phyloP scores from a whole-genome alignment of 2,888 invertebrate genomes.

The Scaptomyza flava region DNA sequence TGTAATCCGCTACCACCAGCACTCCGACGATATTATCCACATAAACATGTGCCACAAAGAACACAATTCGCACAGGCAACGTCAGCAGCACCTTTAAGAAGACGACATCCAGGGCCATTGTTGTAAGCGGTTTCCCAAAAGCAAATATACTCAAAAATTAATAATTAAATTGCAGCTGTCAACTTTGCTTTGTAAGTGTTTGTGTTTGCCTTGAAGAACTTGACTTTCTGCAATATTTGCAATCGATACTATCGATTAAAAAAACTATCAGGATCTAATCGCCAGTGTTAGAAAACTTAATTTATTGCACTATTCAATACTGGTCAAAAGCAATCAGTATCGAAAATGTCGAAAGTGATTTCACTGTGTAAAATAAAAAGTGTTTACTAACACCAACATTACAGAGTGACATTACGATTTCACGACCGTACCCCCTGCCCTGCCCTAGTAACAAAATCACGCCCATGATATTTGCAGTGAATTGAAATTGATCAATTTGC shows the following conservation, averaged over 20 bases:
- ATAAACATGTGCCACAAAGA: constrained; percentile 15
- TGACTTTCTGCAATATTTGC: background rate
- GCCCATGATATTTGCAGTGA: constrained; percentile 75
- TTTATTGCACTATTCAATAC: background rate
- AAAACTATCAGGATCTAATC: constrained; percentile 1
- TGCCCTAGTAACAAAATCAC: constrained; percentile 58
- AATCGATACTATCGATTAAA: background rate
- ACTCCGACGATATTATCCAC: constrained; percentile 24
- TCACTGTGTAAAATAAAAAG: constrained; percentile 55
- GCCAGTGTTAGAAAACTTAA: constrained; percentile 13
- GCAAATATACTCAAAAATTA: constrained; percentile 1
- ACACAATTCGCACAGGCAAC: constrained; percentile 23
- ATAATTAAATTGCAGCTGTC: constrained; percentile 17
- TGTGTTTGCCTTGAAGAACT: background rate
- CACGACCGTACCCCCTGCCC: background rate
- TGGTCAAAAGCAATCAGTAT: background rate
- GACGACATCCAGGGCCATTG: constrained; percentile 19
- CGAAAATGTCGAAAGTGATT: no score
- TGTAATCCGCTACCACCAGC: constrained; percentile 3
- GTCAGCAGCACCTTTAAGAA: constrained; percentile 17
- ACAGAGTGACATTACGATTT: constrained; percentile 56
- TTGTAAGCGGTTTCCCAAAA: background rate
- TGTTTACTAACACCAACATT: constrained; percentile 67
- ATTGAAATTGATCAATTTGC: constrained; percentile 80
- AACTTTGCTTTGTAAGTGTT: constrained; percentile 9